A percentile compares a stretch with the other conserved stretches of the same genome.
These are phyloP conservation scores for Myanophis thanlyinensis DNA, from an alignment of 2,113 vertebrate genomes.

Conservation along the genomic window DNA sequence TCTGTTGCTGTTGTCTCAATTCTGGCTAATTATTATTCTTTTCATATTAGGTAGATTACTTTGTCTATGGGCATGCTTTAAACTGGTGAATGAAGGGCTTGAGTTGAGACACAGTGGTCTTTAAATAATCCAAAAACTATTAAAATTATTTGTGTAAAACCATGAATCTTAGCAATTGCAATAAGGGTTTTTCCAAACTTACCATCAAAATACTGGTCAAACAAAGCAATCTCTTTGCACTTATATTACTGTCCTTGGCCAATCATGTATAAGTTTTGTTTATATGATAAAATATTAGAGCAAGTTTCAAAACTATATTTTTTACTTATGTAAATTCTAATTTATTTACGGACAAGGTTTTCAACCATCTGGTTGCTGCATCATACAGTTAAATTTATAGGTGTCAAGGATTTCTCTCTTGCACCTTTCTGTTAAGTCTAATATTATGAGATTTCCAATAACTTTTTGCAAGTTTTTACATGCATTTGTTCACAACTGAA, in stretches of 20 bases:
- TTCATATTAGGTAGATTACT: neutral
- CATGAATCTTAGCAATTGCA: neutral
- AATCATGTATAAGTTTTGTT: neutral
- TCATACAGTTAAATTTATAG: neutral
- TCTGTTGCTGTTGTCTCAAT: neutral
- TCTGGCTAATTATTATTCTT: neutral
- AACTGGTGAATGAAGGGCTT: neutral
- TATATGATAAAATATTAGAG: neutral
- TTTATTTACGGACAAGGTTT: neutral
- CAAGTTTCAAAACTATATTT: neutral
- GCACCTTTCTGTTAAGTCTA: neutral
- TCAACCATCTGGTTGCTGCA: neutral
- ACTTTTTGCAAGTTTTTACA: neutral
- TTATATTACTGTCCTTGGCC: neutral
- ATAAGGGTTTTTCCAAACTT: neutral
- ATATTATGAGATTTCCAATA: neutral
- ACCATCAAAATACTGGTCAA: neutral
- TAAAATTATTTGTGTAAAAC: neutral
- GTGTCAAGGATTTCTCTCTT: neutral
- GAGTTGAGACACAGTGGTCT: neutral
- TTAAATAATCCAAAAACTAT: neutral
- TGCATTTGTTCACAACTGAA: neutral
- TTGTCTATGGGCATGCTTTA: neutral
- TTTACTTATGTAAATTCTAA: neutral
- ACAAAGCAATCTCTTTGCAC: neutral